These are phyloP conservation scores for Parasteatoda lunata DNA, from an alignment of 2,888 invertebrate genomes.

Conservation along the genomic window DNA sequence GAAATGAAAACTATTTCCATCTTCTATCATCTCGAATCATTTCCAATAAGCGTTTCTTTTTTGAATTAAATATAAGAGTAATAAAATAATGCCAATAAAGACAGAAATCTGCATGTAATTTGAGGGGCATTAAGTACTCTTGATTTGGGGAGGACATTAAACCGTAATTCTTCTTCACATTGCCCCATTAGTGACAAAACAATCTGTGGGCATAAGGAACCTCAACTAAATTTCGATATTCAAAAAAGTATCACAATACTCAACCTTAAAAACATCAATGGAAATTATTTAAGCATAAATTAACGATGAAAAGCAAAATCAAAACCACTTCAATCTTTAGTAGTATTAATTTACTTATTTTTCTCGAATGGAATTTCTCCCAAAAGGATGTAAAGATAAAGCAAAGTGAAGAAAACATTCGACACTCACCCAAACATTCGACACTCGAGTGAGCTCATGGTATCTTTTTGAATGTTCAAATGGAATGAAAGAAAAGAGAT, in stretches of 20 bases:
- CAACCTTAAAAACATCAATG: background rate
- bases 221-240: conserved; percentile 32
- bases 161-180: conserved; percentile 60
- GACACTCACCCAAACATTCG: background rate
- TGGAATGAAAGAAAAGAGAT: conserved; percentile 45
- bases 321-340: background rate
- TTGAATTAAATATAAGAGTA: conserved; percentile 41
- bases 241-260: conserved; percentile 42
- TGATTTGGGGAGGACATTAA: conserved; percentile 59
- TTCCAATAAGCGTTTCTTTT: conserved; percentile 21
- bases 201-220: conserved; percentile 47
- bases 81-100: conserved; percentile 58
- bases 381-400: background rate
- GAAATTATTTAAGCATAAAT: background rate
- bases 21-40: conserved; percentile 9
- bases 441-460: background rate
- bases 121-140: conserved; percentile 57
- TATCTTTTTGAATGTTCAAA: conserved; percentile 19
- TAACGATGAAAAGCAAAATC: background rate
- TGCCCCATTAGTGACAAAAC: conserved; percentile 62
- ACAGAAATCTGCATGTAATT: conserved; percentile 54
- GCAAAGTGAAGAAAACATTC: background rate
- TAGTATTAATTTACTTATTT: background rate
- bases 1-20: conserved; percentile 13
- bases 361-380: too few species aligned